Evolutionary conservation across 2,113 vertebrate genomes (phyloP), one percentile per base, ranked within the genome.

Genomic region (Synodontis membranacea): DNA sequence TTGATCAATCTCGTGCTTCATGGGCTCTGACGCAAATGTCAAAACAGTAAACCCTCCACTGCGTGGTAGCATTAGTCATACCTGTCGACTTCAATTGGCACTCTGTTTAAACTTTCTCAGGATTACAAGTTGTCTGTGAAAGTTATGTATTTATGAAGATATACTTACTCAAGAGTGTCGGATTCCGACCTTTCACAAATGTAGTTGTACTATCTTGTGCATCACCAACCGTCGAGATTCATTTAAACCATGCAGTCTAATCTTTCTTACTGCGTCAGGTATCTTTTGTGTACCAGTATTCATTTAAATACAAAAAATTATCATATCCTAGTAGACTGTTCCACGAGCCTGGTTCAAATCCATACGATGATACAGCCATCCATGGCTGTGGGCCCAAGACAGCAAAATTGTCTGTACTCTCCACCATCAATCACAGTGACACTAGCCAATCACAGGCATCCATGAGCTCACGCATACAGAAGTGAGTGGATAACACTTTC

Each of bases 21-120:
- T 82, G 70, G 70, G 64, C 42, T 83, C 74, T 86, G 62, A 82
- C 54, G 42, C 54, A 62, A 86, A 82, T 74, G 80, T 83, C 86
- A 86, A 86, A 82, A 86, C 80, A 86, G 56, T 83, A 80, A 62
- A 86, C 60, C 86, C 68, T 76, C 44, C 2, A 15, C 39, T 78
- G 79, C 37, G 1, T 83, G 80, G 68, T 83, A 44, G 64, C 34
- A 87, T 87, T 75, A 64, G 56, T 87, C 86, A 76, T 86, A 83
- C 54, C 70, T 78, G 80, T 75, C 56, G 44, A 83, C 70, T 83
- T 76, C 34, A 4, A 62, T n/a, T 50, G 79, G 25, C 64, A 58
- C 50, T 56, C 64, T 81, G 39, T 75, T 82, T 86, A 58, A 86
- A 86, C 79, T 58, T 82, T 74, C 64, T 25, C 42, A 82, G 50